phyloP scores from a whole-genome alignment of 2,797 vertebrate genomes.

The Sebastes iracundus region DNA sequence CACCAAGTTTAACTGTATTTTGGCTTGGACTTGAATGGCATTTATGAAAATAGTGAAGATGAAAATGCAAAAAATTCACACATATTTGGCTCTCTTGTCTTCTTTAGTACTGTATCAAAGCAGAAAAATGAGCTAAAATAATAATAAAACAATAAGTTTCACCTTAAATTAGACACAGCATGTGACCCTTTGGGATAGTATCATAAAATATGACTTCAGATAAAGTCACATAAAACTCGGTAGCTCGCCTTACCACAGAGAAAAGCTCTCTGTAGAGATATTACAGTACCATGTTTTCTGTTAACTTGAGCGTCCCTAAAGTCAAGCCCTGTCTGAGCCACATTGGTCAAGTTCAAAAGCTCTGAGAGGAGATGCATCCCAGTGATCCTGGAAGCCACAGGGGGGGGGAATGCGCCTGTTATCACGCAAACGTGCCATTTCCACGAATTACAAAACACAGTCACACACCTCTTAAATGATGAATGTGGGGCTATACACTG shows the following conservation, averaged over 20 bases:
- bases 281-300: not conserved
- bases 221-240: conserved; percentile 13
- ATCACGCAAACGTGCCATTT: not conserved
- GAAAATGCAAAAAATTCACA: not conserved
- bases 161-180: not conserved
- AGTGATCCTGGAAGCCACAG: not conserved
- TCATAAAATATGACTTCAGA: not conserved
- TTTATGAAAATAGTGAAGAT: not conserved
- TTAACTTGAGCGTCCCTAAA: not conserved
- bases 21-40: not conserved
- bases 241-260: not conserved
- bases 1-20: not conserved
- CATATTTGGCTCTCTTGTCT: not conserved
- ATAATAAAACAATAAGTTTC: not conserved
- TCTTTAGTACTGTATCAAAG: not conserved
- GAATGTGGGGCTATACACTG: not conserved
- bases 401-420: not conserved
- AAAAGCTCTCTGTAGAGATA: not conserved
- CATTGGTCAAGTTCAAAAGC: conserved; percentile 42
- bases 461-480: not conserved
- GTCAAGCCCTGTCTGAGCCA: not conserved
- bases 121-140: not conserved
- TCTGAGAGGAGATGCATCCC: not conserved
- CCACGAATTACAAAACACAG: not conserved
- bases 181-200: not conserved